phyloP scores from a whole-genome alignment of 2,888 invertebrate genomes.

The Pachymerium ferrugineum region DNA sequence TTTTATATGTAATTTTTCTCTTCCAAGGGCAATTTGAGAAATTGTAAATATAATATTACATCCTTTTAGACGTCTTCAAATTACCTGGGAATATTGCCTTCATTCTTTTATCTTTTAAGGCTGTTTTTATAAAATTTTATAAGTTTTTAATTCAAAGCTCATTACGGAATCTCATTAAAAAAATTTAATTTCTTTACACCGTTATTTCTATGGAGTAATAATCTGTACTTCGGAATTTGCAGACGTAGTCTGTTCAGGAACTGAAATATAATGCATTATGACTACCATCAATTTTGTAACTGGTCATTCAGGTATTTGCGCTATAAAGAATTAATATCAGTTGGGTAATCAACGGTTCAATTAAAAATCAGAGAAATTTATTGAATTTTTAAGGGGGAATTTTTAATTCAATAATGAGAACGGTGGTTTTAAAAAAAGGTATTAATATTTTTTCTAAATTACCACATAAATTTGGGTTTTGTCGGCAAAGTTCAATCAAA shows the following conservation, averaged over 20 bases:
- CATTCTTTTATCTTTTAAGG: slow-evolving; percentile 1
- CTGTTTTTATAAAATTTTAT: not conserved
- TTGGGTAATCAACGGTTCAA: not conserved
- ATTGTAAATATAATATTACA: slow-evolving; percentile 21
- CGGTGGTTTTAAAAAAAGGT: slow-evolving; percentile 2
- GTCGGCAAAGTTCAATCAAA: slow-evolving; percentile 22
- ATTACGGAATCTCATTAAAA: too few species aligned
- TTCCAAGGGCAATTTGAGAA: not conserved
- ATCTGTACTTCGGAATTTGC: too few species aligned
- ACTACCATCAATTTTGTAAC: too few species aligned
- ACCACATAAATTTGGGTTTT: slow-evolving; percentile 21
- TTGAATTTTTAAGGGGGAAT: not conserved
- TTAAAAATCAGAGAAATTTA: not conserved
- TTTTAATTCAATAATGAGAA: slow-evolving; percentile 13
- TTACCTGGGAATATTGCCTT: not conserved
- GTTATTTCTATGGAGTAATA: too few species aligned
- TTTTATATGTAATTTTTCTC: not conserved
- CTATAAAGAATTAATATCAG: too few species aligned
- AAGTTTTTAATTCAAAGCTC: too few species aligned
- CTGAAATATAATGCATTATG: too few species aligned
- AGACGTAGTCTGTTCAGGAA: too few species aligned
- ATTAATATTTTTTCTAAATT: slow-evolving; percentile 10
- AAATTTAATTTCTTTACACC: not conserved
- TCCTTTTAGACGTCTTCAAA: slow-evolving; percentile 8
- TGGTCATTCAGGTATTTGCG: too few species aligned